Evolutionary conservation across 2,113 vertebrate genomes (phyloP), one percentile per base, ranked within the genome.

Genomic region (Erinaceus europaeus): DNA sequence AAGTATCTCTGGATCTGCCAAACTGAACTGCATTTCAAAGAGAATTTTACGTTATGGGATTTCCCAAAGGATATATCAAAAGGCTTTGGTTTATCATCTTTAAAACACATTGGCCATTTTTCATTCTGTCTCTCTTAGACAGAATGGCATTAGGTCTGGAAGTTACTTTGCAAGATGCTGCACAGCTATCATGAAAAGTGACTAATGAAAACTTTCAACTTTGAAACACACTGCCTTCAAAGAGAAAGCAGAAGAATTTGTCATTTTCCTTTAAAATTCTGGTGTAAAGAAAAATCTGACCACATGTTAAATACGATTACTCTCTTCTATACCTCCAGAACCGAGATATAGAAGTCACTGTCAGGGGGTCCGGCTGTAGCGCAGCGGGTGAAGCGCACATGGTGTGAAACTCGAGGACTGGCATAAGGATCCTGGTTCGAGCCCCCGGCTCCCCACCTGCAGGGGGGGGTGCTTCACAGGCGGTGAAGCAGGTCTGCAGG

Each of bases 121-220:
- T 75, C n/a, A 59, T 69, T 44, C 53, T 2, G 4, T 86, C 8
- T 83, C 15, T 38, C 23, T 94, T 17, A 12, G 8, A 4, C 15
- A 38, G 0, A 57, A 17, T 12, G 74, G 18, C 29, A 71, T 34
- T 55, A 42, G 29, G 34, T 84, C 44, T 77, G 73, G 29, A 73
- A 86, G 32, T 90, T 83, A 64, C 55, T 78, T 92, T 93, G 32
- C 27, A 82, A 73, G 73, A 89, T 21, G 14, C n/a, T 78, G 6
- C 38, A 53, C n/a, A 27, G 17, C 27, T 85, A 79, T 14, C 90
- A 73, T 46, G 20, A 7, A 79, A 82, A 68, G n/a, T 85, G 48
- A 90, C 50, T 92, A 79, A 76, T 65, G n/a, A 84, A 94, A 83
- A 72, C 18, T 32, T 92, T 61, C 62, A 92, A 73, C 73, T 87